These are phyloP conservation scores for Vollenhovia emeryi DNA, from an alignment of 1,140 invertebrate genomes.

Conservation along the genomic window DNA sequence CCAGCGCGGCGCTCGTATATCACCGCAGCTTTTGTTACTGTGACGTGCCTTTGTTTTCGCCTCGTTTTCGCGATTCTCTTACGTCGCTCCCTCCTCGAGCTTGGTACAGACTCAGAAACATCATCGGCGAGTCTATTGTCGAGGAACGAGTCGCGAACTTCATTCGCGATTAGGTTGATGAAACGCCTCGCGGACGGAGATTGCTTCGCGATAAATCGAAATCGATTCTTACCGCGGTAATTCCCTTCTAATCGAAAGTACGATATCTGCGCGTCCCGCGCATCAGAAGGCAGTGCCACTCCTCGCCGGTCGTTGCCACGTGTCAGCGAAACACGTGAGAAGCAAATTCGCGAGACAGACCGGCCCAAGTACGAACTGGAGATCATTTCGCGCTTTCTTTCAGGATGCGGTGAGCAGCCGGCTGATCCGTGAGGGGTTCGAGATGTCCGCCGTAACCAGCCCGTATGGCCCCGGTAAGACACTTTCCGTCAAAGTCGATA, in stretches of 20 bases:
- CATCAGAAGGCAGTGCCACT: not conserved
- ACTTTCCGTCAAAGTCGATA: constrained; percentile 13
- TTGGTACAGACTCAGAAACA: constrained; percentile 23
- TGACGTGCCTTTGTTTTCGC: constrained; percentile 78
- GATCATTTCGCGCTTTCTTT: constrained; percentile 73
- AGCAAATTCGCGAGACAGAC: not conserved
- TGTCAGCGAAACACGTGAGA: not conserved
- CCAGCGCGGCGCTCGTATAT: constrained; percentile 71
- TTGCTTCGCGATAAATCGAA: not conserved
- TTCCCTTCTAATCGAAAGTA: not conserved
- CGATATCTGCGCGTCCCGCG: not conserved
- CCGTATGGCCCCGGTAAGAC: constrained; percentile 85
- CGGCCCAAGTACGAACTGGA: not conserved
- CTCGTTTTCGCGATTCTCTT: constrained; percentile 74
- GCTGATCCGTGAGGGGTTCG: constrained; percentile 75
- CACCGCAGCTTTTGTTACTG: constrained; percentile 74
- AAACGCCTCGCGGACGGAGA: not conserved
- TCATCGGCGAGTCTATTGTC: constrained; percentile 2
- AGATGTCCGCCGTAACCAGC: constrained; percentile 85
- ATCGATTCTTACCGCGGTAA: not conserved
- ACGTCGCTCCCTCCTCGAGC: constrained; percentile 1
- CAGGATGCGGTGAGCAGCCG: constrained; percentile 82
- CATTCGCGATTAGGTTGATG: not conserved
- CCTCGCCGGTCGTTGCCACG: not conserved
- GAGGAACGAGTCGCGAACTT: constrained; percentile 22